Conservation (phyloP, 1,140 invertebrate genomes). For the Microplitis demolitor region DNA sequence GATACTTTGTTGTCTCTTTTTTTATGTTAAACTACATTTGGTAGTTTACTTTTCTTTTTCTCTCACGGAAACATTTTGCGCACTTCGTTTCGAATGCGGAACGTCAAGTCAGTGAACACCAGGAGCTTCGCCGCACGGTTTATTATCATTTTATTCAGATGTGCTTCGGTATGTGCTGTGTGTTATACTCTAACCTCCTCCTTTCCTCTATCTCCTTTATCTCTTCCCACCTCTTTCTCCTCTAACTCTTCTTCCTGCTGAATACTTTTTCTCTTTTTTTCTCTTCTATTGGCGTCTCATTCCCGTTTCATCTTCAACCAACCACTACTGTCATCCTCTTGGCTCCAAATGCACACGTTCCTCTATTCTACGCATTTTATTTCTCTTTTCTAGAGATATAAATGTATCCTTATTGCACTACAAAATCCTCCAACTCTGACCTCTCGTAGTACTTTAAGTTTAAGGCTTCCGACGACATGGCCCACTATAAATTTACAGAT, state of each 20-base stretch:
- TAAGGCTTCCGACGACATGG: conserved; percentile 35
- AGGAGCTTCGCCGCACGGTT: conserved; percentile 28
- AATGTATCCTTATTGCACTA: neutral
- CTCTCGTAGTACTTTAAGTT: conserved; percentile 30
- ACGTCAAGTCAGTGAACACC: conserved; percentile 22
- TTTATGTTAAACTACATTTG: neutral
- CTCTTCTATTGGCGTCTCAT: neutral
- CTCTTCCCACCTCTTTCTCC: neutral
- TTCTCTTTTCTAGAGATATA: conserved; percentile 14
- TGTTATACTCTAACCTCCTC: neutral
- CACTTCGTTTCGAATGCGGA: conserved; percentile 16
- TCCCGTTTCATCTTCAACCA: neutral
- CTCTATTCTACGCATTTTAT: neutral
- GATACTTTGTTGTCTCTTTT: neutral
- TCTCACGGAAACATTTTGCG: neutral
- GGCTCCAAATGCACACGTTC: conserved; percentile 29
- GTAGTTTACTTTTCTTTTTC: neutral
- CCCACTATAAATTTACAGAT: conserved; percentile 30
- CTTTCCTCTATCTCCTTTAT: neutral
- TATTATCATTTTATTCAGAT: conserved; percentile 40
- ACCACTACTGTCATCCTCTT: conserved; percentile 36
- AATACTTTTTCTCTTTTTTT: neutral
- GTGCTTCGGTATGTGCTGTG: conserved; percentile 1
- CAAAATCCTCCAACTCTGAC: conserved; percentile 7
- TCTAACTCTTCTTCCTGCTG: neutral